Conservation (phyloP, 2,797 vertebrate genomes). For the Poecilia wingei region DNA sequence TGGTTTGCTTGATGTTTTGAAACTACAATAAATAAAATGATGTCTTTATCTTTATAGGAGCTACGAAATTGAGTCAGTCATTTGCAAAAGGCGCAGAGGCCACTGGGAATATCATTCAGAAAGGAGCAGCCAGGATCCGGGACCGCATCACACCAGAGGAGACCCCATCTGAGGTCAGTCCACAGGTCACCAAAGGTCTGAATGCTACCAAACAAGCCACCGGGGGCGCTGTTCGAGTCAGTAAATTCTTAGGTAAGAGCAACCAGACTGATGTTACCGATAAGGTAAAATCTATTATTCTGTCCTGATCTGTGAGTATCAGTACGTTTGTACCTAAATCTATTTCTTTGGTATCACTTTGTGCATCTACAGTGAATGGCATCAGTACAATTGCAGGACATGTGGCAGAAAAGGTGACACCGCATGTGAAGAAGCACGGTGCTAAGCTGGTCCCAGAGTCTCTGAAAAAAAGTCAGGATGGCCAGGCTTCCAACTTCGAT, state of each 20-base stretch:
- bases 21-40: neutral
- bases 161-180: slow-evolving; percentile 89
- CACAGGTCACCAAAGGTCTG: slow-evolving; percentile 86
- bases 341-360: neutral
- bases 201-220: slow-evolving; percentile 88
- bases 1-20: neutral
- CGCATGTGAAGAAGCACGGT: slow-evolving; percentile 93
- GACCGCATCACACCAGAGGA: slow-evolving; percentile 93
- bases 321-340: neutral
- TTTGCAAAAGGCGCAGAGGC: slow-evolving; percentile 90
- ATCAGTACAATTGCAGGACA: slow-evolving; percentile 87
- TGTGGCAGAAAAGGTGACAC: slow-evolving; percentile 89
- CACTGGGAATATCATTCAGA: slow-evolving; percentile 92
- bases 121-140: slow-evolving; percentile 88
- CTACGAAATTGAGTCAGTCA: slow-evolving; percentile 87
- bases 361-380: slow-evolving; percentile 85
- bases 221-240: slow-evolving; percentile 91
- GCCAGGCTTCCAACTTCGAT: slow-evolving; percentile 83
- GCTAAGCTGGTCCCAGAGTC: slow-evolving; percentile 93
- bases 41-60: slow-evolving; percentile 78
- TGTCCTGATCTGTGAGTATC: neutral
- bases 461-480: slow-evolving; percentile 88
- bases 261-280: neutral
- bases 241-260: slow-evolving; percentile 89
- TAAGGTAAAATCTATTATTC: neutral